Conservation (phyloP, 2,888 invertebrate species). For the Cataglyphis albicans region DNA sequence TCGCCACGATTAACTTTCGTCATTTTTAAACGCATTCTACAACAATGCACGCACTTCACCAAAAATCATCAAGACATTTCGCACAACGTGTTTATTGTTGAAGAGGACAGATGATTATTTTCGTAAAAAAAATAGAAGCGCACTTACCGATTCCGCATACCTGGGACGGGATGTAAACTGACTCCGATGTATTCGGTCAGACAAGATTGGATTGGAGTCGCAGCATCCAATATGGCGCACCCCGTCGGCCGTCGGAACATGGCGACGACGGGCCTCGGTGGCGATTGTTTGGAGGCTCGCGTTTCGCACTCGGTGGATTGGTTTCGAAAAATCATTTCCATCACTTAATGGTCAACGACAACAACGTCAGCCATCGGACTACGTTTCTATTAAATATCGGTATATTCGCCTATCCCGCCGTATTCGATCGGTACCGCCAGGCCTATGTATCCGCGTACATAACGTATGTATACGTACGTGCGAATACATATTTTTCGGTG, state of each 20-base stretch:
- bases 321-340: constrained; percentile 82
- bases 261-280: constrained; percentile 67
- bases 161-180: not conserved
- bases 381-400: constrained; percentile 82
- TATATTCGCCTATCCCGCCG: constrained; percentile 22
- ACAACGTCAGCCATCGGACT: constrained; percentile 61
- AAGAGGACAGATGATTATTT: constrained; percentile 20
- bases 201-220: constrained; percentile 46
- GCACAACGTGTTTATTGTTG: not conserved
- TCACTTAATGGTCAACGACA: constrained; percentile 78
- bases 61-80: constrained; percentile 4
- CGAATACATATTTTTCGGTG: constrained; percentile 41
- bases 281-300: not conserved
- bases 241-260: constrained; percentile 85
- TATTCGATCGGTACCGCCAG: not conserved
- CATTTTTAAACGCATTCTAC: not conserved
- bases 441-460: not conserved
- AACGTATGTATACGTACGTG: not conserved
- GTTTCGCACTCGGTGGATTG: constrained; percentile 73
- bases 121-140: not conserved
- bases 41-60: not conserved
- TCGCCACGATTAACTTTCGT: not conserved
- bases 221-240: constrained; percentile 70
- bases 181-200: constrained; percentile 10
- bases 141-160: not conserved